Evolutionary conservation across 2,113 vertebrate species (phyloP).

Genomic region (Gymnogyps californianus): DNA sequence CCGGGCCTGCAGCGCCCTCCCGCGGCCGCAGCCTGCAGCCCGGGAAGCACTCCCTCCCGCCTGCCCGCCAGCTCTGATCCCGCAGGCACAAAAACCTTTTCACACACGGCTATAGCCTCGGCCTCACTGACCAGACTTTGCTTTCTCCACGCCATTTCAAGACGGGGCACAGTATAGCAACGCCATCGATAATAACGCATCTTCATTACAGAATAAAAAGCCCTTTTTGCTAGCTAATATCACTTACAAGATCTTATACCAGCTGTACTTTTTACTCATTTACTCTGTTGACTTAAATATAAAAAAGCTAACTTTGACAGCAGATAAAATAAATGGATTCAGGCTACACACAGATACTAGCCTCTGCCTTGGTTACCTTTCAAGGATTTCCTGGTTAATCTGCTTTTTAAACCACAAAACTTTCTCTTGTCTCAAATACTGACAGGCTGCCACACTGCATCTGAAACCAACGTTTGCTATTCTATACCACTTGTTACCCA

Average conservation of each 20-base stretch:
- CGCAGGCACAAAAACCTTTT: too few species aligned
- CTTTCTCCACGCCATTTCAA: rapidly evolving
- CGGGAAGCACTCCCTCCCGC: background rate
- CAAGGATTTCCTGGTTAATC: background rate
- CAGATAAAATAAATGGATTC: background rate
- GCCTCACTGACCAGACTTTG: rapidly evolving
- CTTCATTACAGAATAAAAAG: background rate
- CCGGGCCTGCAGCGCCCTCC: background rate
- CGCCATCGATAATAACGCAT: background rate
- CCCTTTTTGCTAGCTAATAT: rapidly evolving
- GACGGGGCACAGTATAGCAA: background rate
- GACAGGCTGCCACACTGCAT: background rate
- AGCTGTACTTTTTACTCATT: rapidly evolving
- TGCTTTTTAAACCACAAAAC: background rate
- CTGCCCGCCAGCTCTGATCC: too few species aligned
- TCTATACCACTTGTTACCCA: background rate
- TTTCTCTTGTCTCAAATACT: background rate
- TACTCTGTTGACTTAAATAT: rapidly evolving
- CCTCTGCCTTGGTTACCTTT: background rate
- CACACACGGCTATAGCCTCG: background rate
- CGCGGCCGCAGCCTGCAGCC: background rate
- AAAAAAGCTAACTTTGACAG: background rate
- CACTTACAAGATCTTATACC: rapidly evolving
- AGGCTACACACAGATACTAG: background rate
- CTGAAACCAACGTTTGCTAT: rapidly evolving